Conservation (phyloP, 2,888 invertebrate genomes). For the Laspeyria flexula region DNA sequence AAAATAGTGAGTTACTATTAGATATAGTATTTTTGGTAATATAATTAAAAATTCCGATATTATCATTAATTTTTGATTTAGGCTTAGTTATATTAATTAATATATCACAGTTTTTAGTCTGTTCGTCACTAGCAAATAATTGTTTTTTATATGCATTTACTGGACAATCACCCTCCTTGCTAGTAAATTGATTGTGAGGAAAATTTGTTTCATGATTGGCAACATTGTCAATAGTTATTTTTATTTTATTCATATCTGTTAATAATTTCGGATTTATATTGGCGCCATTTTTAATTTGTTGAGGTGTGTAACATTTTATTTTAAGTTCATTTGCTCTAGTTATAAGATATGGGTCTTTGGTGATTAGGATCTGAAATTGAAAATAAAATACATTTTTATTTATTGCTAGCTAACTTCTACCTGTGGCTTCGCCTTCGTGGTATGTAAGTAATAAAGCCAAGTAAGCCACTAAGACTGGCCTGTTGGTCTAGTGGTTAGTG, state of each 20-base stretch:
- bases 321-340: slow-evolving; percentile 37
- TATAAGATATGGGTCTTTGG: slow-evolving; percentile 48
- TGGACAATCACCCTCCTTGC: not conserved
- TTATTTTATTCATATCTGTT: slow-evolving; percentile 7
- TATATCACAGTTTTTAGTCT: slow-evolving; percentile 9
- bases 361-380: slow-evolving; percentile 53
- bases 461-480: too few species aligned
- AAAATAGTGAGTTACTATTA: not conserved
- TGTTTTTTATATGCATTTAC: slow-evolving; percentile 9
- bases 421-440: not conserved
- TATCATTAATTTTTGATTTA: slow-evolving; percentile 2
- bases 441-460: not conserved
- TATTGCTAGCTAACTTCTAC: too few species aligned
- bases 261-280: slow-evolving; percentile 15
- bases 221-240: not conserved
- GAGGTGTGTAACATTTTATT: slow-evolving; percentile 43
- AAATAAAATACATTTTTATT: not conserved
- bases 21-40: not conserved
- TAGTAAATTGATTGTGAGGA: not conserved
- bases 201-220: not conserved
- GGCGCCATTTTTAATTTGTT: slow-evolving; percentile 47
- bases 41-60: not conserved
- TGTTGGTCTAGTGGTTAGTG: too few species aligned
- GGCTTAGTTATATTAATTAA: slow-evolving; percentile 15
- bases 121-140: slow-evolving; percentile 2